These are phyloP conservation scores for Eurytoma californica DNA, from an alignment of 2,888 invertebrate genomes.

Conservation along the genomic window DNA sequence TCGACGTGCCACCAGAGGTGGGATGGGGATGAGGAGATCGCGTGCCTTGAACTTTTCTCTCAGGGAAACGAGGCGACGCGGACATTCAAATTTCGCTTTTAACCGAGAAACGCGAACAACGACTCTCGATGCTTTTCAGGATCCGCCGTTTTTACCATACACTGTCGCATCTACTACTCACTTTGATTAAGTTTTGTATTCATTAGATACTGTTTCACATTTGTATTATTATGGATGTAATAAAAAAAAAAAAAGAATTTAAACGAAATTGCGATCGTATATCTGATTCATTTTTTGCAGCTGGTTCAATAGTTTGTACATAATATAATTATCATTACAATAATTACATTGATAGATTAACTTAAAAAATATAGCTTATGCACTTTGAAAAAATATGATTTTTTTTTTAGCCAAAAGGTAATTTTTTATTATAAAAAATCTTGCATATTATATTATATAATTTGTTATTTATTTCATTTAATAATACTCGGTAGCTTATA, in stretches of 20 bases:
- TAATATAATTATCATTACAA: no score
- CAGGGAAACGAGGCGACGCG: background rate
- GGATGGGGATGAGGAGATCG: background rate
- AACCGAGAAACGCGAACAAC: background rate
- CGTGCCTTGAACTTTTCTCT: background rate
- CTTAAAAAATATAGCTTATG: no score
- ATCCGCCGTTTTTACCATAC: background rate
- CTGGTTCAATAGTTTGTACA: no score
- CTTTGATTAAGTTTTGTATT: slow-evolving; percentile 29
- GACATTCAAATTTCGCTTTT: background rate
- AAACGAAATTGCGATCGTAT: background rate
- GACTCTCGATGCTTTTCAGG: slow-evolving; percentile 21
- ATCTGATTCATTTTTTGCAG: background rate
- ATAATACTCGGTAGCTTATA: no score
- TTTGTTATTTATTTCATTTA: no score
- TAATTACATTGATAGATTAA: no score
- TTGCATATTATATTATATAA: no score
- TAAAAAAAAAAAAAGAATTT: slow-evolving; percentile 14
- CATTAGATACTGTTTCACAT: slow-evolving; percentile 13
- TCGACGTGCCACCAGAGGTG: no score
- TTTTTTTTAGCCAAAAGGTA: background rate
- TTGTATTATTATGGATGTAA: slow-evolving; percentile 22
- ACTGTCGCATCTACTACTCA: background rate
- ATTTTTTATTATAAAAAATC: background rate
- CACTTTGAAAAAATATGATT: no score